Evolutionary conservation across 2,888 invertebrate species (phyloP).

Genomic region (Syritta pipiens): DNA sequence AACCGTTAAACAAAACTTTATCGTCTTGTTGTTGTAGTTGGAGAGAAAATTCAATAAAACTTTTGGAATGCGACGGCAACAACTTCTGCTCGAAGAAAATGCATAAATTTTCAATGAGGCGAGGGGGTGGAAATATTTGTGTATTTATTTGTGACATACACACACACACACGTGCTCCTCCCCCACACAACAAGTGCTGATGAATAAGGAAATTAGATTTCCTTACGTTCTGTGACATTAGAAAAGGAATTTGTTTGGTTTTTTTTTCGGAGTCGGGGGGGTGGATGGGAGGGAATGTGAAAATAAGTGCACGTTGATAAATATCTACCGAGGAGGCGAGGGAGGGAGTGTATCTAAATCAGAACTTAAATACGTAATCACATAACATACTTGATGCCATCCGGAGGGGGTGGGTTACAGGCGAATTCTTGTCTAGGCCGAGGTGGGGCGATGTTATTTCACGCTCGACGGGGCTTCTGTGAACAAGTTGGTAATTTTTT

Average conservation of each 20-base stretch:
- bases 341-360: background rate
- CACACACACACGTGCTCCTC: background rate
- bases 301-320: constrained; percentile 17
- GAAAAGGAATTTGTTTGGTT: constrained; percentile 40
- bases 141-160: background rate
- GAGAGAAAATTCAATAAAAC: constrained; percentile 38
- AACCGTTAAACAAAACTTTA: constrained; percentile 13
- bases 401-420: background rate
- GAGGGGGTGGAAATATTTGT: background rate
- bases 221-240: constrained; percentile 16
- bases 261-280: background rate
- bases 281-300: background rate
- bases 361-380: constrained; percentile 8
- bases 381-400: background rate
- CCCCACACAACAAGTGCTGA: constrained; percentile 1
- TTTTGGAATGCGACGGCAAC: constrained; percentile 30
- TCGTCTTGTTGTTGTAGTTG: constrained; percentile 18
- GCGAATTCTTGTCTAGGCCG: background rate
- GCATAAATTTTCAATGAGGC: constrained; percentile 31
- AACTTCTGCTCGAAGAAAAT: constrained; percentile 21
- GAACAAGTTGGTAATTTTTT: too few relatives aligned
- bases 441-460: background rate
- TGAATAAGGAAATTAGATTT: constrained; percentile 50
- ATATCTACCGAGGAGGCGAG: background rate
- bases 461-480: too few relatives aligned